Conservation (phyloP, 2,888 invertebrate genomes). For the Pycnomerus fuliginosus region DNA sequence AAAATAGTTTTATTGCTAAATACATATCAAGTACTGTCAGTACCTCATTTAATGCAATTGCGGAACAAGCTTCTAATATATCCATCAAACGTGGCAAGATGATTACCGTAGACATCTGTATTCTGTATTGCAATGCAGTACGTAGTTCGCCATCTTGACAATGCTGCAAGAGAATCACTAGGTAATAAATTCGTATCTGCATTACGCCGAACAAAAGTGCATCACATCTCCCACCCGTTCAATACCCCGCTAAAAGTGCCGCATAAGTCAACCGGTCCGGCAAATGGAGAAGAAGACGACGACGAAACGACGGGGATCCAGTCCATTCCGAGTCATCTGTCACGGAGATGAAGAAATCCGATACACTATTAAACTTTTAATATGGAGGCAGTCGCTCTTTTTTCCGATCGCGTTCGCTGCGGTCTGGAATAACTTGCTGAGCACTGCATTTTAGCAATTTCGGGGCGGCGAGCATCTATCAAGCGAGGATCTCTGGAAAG, state of each 20-base stretch:
- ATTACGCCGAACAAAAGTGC: no score
- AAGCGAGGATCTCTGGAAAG: conserved; percentile 42
- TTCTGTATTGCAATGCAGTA: no score
- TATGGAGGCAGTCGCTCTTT: conserved; percentile 6
- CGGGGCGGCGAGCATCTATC: conserved; percentile 43
- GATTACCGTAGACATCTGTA: no score
- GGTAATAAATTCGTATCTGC: not conserved
- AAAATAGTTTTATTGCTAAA: no score
- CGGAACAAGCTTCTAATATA: no score
- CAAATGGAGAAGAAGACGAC: conserved; percentile 13
- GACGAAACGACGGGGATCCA: conserved; percentile 7
- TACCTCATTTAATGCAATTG: no score
- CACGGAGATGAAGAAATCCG: conserved; percentile 18
- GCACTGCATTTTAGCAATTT: conserved; percentile 47
- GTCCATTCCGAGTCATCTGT: conserved; percentile 13
- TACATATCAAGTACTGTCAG: no score
- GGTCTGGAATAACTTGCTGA: conserved; percentile 38
- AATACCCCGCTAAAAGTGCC: conserved; percentile 12
- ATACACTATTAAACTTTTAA: conserved; percentile 22
- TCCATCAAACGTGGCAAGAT: no score
- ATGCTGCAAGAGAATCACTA: not conserved
- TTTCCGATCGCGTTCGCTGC: conserved; percentile 4
- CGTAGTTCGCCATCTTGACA: no score
- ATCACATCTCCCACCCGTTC: no score
- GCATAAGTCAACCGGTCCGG: conserved; percentile 17